A percentile compares a stretch with the other conserved stretches of the same genome.
Evolutionary conservation across 2,113 vertebrate species (phyloP).

Genomic region (Strix aluco): DNA sequence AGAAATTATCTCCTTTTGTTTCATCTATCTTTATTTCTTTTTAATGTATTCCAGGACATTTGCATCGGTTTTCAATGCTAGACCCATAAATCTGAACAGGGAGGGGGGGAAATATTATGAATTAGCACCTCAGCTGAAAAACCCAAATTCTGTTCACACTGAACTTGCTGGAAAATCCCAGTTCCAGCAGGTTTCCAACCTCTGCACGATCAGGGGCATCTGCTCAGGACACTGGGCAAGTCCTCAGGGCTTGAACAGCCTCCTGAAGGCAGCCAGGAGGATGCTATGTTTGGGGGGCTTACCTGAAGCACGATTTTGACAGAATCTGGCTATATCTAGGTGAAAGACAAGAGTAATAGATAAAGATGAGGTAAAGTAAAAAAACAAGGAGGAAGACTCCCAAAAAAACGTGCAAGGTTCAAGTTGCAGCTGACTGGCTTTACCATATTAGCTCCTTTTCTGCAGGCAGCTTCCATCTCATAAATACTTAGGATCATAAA

Average conservation of each 20-base stretch:
- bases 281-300: fast-evolving
- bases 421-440: neutral
- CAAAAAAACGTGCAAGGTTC: neutral
- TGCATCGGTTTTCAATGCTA: neutral
- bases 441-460: neutral
- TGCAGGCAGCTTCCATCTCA: neutral
- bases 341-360: no score
- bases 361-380: neutral
- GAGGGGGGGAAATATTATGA: neutral
- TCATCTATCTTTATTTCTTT: neutral
- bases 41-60: neutral
- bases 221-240: neutral
- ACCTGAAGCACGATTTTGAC: neutral
- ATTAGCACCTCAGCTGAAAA: neutral
- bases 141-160: neutral
- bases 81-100: neutral
- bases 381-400: neutral
- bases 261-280: neutral
- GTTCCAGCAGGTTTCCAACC: neutral
- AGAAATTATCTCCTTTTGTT: neutral
- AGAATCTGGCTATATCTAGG: neutral
- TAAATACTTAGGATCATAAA: neutral
- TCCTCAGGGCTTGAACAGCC: neutral
- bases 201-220: neutral
- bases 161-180: neutral